Evolutionary conservation across 1,140 invertebrate genomes (phyloP), one percentile per base, ranked within the genome.

Genomic region (Melitaea cinxia): DNA sequence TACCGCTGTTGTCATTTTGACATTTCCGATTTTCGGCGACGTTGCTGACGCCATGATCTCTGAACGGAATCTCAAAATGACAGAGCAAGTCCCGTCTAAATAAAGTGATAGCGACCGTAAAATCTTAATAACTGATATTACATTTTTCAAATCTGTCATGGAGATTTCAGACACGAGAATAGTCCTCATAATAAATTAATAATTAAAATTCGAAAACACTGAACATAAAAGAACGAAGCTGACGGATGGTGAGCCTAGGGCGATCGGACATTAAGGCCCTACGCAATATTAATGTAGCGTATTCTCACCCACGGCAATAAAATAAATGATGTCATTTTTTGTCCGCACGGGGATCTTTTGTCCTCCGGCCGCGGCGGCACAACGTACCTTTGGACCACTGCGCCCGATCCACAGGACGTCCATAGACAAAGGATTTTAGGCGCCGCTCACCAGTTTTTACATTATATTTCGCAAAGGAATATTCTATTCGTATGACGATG

Each of bases 281-380:
- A 81, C 81, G 75, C 80, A 78, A 88, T 88, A 90, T 88, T 90
- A 90, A 88, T 88, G 81, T 84, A 78, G 66, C 80, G 80, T 78
- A 89, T 88, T 90, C 85, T 85, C 85, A 85, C 82, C 83, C 85
- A 80, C 71, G 70, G 83, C 83, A 90, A 90, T 90, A 88, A 90
- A 90, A 90, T 90, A 88, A 90, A 90, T 90, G 88, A 90, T 88
- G 88, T 88, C 85, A 90, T 90, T 90, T 90, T 90, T 90, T 90
- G 83, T 88, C 77, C 80, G 78, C 68, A 64, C 77, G 76, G 84
- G 82, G 82, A 68, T 68, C 77, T 72, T 88, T 90, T 88, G 85
- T 86, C 82, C 86, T 80, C 61, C 54, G 69, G 68, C 75, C 75
- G 75, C 72, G 67, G 73, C 80, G 83, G 78, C 72, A 76, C 76